Evolutionary conservation across 2,888 invertebrate genomes (phyloP).

Genomic region (Epistrophella euchroma): DNA sequence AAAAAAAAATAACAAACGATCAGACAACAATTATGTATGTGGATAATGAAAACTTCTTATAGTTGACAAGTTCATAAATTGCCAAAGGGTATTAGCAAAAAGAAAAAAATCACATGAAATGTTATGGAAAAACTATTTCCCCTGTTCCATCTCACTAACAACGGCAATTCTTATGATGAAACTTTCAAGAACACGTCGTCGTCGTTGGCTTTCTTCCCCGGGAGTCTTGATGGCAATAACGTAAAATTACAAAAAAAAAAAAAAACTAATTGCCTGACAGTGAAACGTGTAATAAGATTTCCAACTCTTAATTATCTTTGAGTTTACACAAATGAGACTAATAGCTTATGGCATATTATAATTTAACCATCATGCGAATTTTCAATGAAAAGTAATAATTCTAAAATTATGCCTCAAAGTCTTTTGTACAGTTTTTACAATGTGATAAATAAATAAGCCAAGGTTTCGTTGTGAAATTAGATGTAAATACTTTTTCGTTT

Average conservation of each 20-base stretch:
- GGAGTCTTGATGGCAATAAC: not conserved
- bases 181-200: conserved; percentile 39
- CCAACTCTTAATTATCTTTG: conserved; percentile 56
- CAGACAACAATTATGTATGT: conserved; percentile 13
- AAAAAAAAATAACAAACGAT: not conserved
- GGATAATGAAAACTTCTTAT: conserved; percentile 53
- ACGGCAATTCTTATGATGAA: not conserved
- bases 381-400: not conserved
- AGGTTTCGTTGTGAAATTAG: not conserved
- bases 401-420: conserved; percentile 4
- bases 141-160: not conserved
- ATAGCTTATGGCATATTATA: conserved; percentile 45
- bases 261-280: conserved; percentile 51
- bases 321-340: conserved; percentile 29
- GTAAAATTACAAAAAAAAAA: not conserved
- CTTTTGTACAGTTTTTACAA: not conserved
- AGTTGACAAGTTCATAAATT: conserved; percentile 68
- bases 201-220: conserved; percentile 1
- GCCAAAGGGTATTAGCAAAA: conserved; percentile 51
- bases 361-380: not conserved
- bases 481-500: conserved; percentile 17
- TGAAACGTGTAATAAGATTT: conserved; percentile 53
- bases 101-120: conserved; percentile 38
- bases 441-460: not conserved
- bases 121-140: conserved; percentile 31